Percentiles rank a stretch among this genome's conserved stretches.
phyloP scores from a whole-genome alignment of 2,888 invertebrate species.

The Cheilosia grossa region DNA sequence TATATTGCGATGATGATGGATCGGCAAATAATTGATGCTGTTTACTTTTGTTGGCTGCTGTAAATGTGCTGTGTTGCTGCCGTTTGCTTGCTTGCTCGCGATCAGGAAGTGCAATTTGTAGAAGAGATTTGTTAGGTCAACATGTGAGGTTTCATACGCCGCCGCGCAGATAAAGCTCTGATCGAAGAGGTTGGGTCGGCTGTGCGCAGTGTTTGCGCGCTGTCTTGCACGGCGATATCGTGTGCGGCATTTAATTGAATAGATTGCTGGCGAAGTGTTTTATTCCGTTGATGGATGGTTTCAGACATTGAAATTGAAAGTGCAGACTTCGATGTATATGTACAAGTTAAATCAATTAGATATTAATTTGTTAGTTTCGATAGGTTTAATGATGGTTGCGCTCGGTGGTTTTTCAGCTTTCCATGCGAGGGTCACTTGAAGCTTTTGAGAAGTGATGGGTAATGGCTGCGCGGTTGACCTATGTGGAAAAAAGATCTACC shows the following conservation, averaged over 20 bases:
- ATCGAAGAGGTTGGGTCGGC: conserved; percentile 23
- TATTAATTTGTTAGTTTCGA: conserved; percentile 57
- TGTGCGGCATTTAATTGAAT: conserved; percentile 66
- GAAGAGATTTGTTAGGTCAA: conserved; percentile 72
- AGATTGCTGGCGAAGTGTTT: conserved; percentile 54
- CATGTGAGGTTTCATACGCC: conserved; percentile 55
- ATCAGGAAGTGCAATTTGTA: conserved; percentile 72
- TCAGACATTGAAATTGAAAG: conserved; percentile 66
- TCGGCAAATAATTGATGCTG: conserved; percentile 71
- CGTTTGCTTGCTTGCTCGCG: conserved; percentile 38
- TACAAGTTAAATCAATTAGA: conserved; percentile 70
- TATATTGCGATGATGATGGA: conserved; percentile 70
- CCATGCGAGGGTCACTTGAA: conserved; percentile 24
- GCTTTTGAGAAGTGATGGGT: conserved; percentile 21
- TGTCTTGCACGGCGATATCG: conserved; percentile 35
- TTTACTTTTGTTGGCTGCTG: conserved; percentile 70
- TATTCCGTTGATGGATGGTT: conserved; percentile 58
- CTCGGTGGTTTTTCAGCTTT: conserved; percentile 11
- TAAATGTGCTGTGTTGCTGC: conserved; percentile 60
- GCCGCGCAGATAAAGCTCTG: conserved; percentile 19
- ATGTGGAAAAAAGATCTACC: neutral
- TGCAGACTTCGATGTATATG: conserved; percentile 54
- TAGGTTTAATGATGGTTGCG: conserved; percentile 46
- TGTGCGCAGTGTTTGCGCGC: neutral
- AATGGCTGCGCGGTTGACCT: conserved; percentile 30